A percentile compares a stretch with the other conserved stretches of the same genome.
Evolutionary conservation across 2,888 invertebrate species (phyloP).

Genomic region (Luperina testacea): DNA sequence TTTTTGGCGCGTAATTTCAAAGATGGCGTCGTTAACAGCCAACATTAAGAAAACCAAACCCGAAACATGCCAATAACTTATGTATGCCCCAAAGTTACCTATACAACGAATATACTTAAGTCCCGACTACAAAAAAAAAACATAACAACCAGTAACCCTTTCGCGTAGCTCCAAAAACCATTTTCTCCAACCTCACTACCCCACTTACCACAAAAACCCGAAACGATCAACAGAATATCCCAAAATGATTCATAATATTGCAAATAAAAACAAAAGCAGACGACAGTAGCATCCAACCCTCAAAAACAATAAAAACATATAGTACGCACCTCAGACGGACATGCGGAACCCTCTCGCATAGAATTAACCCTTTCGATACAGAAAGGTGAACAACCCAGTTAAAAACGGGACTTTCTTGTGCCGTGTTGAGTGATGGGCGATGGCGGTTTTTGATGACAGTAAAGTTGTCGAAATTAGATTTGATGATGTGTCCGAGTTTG

Average conservation of each 20-base stretch:
- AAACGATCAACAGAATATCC: conserved; percentile 66
- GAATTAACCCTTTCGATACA: conserved; percentile 88
- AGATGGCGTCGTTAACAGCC: conserved; percentile 5
- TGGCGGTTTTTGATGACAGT: conserved; percentile 65
- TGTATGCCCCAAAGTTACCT: neutral
- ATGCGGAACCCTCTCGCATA: conserved; percentile 83
- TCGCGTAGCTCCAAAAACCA: conserved; percentile 12
- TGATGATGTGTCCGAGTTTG: neutral
- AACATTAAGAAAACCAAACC: neutral
- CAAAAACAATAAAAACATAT: conserved; percentile 80
- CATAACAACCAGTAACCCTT: neutral
- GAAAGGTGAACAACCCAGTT: conserved; percentile 89
- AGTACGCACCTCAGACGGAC: conserved; percentile 82
- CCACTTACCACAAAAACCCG: conserved; percentile 59
- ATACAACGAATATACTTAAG: neutral
- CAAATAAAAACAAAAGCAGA: conserved; percentile 74
- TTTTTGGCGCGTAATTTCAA: conserved; percentile 26
- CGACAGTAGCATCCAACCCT: conserved; percentile 77
- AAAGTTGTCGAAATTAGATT: neutral
- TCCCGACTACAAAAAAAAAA: neutral
- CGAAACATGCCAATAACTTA: too few species aligned
- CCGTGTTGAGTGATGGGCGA: conserved; percentile 64
- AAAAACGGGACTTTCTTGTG: conserved; percentile 82
- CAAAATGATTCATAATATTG: conserved; percentile 68
- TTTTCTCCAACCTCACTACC: conserved; percentile 43